Base-by-base conservation (phyloP, 2,797 vertebrate species). In the Rachycentron canadum region DNA sequence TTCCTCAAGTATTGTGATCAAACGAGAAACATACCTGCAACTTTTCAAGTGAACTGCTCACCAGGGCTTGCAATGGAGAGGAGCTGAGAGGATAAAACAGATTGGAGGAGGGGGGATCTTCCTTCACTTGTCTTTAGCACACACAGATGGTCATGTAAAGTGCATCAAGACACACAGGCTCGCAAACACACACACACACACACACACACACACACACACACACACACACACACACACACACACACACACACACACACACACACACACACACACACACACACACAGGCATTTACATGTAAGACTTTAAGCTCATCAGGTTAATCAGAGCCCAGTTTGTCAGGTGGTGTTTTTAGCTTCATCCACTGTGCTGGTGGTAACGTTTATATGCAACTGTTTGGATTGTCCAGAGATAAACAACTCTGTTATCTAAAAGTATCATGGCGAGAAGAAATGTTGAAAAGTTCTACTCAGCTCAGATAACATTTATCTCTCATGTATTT, bases 301-400 rank as follows among this genome's bases (percentile, higher is more conserved):
- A 95, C 94, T 92, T 95, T 98, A 97, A 98, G 96, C 97, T 95
- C 93, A 95, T 97, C 95, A 95, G 92, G 87, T 89, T 97, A 97
- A 97, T 96, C 94, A 93, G 90, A 78, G 57, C 76, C 84, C 67
- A 87, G 84, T 84, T 87, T 84, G 82, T 88, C 87, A 90, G 82
- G 82, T 87, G 85, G 41, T 84, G 87, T 77, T 91, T 91, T 86
- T 86, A 92, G 79, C 81, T 13, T 62, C 36, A 66, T 83, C 72
- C 53, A 75, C 72, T 50, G 32, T 58, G 55, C 53, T 84, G 63
- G 45, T 70, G 43, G 19, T 41, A 43, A 57, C 30, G 55, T 82
- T 86, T 58, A 81, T 78, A 74, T 76, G 55, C 60, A 82, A 52
- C 71, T 59, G 47, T 14, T 58, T 21, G 21, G 21, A 67, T 83